phyloP scores from a whole-genome alignment of 2,888 invertebrate species.

The Spatulosminthurus flaviceps region DNA sequence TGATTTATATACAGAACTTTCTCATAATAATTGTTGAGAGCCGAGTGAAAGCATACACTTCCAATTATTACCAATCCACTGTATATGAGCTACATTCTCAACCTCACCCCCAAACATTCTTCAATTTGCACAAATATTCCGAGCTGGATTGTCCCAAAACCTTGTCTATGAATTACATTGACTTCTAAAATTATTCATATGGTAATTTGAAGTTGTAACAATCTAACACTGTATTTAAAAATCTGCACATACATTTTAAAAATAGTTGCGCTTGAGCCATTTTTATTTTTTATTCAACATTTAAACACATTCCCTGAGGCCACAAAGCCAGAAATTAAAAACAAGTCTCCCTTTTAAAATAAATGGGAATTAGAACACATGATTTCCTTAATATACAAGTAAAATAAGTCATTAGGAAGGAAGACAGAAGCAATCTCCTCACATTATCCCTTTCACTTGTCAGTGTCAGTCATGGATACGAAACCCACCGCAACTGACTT shows the following conservation, averaged over 20 bases:
- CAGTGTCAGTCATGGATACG: not conserved
- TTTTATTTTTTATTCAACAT: too few species aligned
- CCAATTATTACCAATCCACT: not conserved
- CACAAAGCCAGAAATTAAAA: not conserved
- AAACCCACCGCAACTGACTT: not conserved
- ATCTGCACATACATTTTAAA: too few species aligned
- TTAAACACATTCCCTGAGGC: too few species aligned
- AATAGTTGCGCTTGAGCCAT: too few species aligned
- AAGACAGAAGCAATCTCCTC: conserved; percentile 10
- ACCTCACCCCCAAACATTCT: too few species aligned
- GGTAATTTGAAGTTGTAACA: too few species aligned
- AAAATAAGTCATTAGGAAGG: conserved; percentile 11
- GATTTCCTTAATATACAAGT: conserved; percentile 1
- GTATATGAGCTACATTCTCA: too few species aligned
- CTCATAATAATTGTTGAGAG: not conserved
- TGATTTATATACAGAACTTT: not conserved
- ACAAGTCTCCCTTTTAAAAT: not conserved
- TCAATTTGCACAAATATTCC: too few species aligned
- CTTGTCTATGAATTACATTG: too few species aligned
- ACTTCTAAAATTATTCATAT: too few species aligned
- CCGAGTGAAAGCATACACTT: not conserved
- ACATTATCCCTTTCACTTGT: conserved; percentile 9
- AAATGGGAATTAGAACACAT: conserved; percentile 1
- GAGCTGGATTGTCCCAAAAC: too few species aligned
- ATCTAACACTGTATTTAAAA: too few species aligned